Conservation (phyloP, 2,113 vertebrate genomes). For the Heloderma charlesbogerti region DNA sequence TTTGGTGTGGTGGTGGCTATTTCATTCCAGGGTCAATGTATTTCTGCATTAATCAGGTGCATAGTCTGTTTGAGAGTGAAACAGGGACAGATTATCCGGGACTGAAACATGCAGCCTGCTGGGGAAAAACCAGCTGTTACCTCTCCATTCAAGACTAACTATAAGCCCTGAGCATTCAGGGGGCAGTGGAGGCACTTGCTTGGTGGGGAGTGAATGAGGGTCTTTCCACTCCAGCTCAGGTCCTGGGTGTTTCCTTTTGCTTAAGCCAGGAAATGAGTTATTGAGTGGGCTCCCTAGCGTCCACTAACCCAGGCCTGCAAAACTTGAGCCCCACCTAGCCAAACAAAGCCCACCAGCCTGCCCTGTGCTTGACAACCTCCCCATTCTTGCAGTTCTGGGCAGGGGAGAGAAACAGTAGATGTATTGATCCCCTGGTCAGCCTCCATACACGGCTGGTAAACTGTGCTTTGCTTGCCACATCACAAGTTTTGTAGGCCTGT, state of each 20-base stretch:
- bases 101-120: not conserved
- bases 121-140: not conserved
- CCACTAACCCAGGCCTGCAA: not conserved
- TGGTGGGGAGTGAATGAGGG: not conserved
- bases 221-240: too few species aligned
- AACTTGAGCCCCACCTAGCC: too few species aligned
- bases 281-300: not conserved
- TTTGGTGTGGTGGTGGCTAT: not conserved
- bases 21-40: not conserved
- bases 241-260: not conserved
- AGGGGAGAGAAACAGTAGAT: not conserved
- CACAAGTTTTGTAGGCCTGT: not conserved
- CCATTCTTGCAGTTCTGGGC: not conserved
- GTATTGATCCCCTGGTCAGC: not conserved
- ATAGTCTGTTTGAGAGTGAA: not conserved
- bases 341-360: not conserved
- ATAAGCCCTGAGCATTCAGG: not conserved
- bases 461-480: not conserved
- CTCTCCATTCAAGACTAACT: not conserved
- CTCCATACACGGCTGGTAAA: too few species aligned
- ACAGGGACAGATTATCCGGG: not conserved
- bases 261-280: not conserved
- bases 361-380: not conserved
- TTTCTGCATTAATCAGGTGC: not conserved
- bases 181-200: not conserved